These are phyloP conservation scores for Morpho deidamia DNA, from an alignment of 2,888 invertebrate genomes.

Conservation along the genomic window DNA sequence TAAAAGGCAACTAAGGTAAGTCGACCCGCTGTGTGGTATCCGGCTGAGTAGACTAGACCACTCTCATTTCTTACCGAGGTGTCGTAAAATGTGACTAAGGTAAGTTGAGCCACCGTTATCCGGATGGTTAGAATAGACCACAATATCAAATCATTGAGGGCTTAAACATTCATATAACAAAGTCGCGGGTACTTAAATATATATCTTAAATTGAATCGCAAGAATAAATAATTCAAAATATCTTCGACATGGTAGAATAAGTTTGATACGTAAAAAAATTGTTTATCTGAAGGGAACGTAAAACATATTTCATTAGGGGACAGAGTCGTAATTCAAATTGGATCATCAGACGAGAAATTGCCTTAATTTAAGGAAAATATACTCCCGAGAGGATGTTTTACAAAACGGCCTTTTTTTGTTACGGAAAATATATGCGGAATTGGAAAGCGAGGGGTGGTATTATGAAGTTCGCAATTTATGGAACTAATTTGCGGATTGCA, in stretches of 20 bases:
- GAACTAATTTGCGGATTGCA: conserved; percentile 46
- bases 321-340: conserved; percentile 45
- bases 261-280: conserved; percentile 3
- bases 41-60: too few relatives aligned
- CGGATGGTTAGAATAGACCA: too few relatives aligned
- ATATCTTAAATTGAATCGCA: too few relatives aligned
- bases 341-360: conserved; percentile 48
- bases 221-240: neutral
- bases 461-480: conserved; percentile 57
- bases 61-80: too few relatives aligned
- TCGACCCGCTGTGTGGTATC: too few relatives aligned
- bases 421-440: conserved; percentile 38
- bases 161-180: too few relatives aligned
- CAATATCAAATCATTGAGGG: too few relatives aligned
- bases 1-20: too few relatives aligned
- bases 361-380: conserved; percentile 48
- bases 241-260: neutral
- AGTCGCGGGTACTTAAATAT: too few relatives aligned
- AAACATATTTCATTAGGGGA: conserved; percentile 25
- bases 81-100: too few relatives aligned
- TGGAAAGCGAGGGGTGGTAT: conserved; percentile 48
- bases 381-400: conserved; percentile 33
- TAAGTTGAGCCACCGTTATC: too few relatives aligned
- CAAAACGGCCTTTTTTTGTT: conserved; percentile 17
- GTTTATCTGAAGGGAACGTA: conserved; percentile 10